Base-by-base conservation (phyloP, 2,888 invertebrate genomes). In the Nesidiocoris tenuis region DNA sequence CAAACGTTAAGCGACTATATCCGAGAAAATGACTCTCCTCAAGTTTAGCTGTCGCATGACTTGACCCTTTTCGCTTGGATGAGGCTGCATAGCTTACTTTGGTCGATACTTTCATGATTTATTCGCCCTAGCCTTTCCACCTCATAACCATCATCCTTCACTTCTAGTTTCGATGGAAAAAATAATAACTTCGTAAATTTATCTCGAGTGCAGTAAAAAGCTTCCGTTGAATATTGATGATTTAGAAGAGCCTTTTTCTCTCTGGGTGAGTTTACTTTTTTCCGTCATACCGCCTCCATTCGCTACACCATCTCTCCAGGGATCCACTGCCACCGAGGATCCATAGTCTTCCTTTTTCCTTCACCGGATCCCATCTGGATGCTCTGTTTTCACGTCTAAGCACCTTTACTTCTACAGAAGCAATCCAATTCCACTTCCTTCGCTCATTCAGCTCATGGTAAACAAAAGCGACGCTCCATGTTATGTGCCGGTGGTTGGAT, bases 191-290 rank as follows among this genome's bases (percentile, higher is more conserved):
- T 39, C 59, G 72, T 61, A 72, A 72, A 72, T 72, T 72, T 61
- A n/a, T 61, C 59, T 61, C 61, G 61, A 72, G 72, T 63, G 72
- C 63, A 61, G 24, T 72, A 63, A 72, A 72, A 72, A 72, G 72
- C 72, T 61, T 63, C 54, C 54, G 72, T 72, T 72, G 72, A 72
- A 72, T 72, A 72, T 72, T 72, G 72, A 72, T 72, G 72, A 72
- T 72, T 72, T 25, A 16, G 55, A 72, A 72, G 63, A 72, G 72
- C 56, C 72, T 54, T 39, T 72, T 72, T 72, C 17, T 54, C 39
- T 9, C 19, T 54, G 22, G 67, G 17, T 56, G 59, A 70, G 23
- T 59, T 59, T 70, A 59, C 59, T 70, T 70, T 19, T 68, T 68
- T 57, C 24, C 16, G 54, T 39, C 39, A 39, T 39, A 12, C 39